These are phyloP conservation scores for Zaprionus kolodkinae DNA, from an alignment of 1,140 invertebrate genomes.

Conservation along the genomic window DNA sequence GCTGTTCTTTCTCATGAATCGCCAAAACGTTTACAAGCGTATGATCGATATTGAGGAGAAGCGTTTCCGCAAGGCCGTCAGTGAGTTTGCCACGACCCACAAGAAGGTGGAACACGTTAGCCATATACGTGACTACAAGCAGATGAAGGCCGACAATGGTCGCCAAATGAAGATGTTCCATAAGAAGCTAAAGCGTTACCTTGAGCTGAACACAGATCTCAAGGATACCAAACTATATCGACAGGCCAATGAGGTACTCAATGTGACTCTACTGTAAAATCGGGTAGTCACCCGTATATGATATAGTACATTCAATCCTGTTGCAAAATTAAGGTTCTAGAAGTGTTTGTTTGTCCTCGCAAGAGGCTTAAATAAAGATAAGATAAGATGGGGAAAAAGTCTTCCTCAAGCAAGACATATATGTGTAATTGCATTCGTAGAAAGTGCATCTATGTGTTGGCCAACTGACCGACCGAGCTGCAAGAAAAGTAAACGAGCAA, in stretches of 20 bases:
- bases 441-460: background rate
- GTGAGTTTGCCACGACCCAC: background rate
- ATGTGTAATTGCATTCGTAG: too few relatives aligned
- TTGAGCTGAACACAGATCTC: constrained; percentile 27
- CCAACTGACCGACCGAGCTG: constrained; percentile 48
- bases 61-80: background rate
- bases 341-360: background rate
- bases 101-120: constrained; percentile 28
- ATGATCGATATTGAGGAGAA: constrained; percentile 26
- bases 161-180: background rate
- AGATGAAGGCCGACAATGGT: background rate
- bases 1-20: constrained; percentile 15
- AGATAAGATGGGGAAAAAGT: background rate
- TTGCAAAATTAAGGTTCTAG: background rate
- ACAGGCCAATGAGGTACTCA: constrained; percentile 21
- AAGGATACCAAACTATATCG: constrained; percentile 10
- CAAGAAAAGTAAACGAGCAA: constrained; percentile 41
- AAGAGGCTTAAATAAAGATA: background rate
- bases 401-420: too few relatives aligned
- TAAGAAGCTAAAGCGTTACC: constrained; percentile 12
- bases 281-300: background rate
- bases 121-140: constrained; percentile 14
- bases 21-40: constrained; percentile 13
- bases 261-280: background rate
- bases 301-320: background rate